phyloP scores from a whole-genome alignment of 2,797 vertebrate species.

The Neopelma chrysocephalum region DNA sequence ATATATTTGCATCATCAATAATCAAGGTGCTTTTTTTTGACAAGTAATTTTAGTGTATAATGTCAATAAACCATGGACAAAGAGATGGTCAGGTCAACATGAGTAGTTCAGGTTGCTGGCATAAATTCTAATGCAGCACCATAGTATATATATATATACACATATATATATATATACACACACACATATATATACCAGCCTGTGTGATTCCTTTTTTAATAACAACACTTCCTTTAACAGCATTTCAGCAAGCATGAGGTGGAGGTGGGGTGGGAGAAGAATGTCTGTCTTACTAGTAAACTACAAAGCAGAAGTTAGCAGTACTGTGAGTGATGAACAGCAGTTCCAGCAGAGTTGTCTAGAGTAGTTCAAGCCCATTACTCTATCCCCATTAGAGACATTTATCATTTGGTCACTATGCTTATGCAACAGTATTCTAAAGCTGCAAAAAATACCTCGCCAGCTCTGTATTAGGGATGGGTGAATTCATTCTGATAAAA shows the following conservation, averaged over 20 bases:
- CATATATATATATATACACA: no score
- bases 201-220: not conserved
- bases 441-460: not conserved
- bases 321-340: not conserved
- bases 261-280: not conserved
- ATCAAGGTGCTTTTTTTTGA: not conserved
- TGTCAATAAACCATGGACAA: not conserved
- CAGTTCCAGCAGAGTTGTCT: not conserved
- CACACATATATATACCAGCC: no score
- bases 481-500: slow-evolving; percentile 48
- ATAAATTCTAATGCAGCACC: not conserved
- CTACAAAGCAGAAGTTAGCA: not conserved
- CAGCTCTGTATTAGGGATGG: slow-evolving; percentile 39
- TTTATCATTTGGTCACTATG: slow-evolving; percentile 66
- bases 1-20: slow-evolving; percentile 48
- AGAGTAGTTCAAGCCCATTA: slow-evolving; percentile 35
- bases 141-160: no score
- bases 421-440: slow-evolving; percentile 53
- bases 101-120: not conserved
- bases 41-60: not conserved
- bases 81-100: not conserved
- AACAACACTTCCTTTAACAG: not conserved
- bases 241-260: not conserved
- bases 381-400: slow-evolving; percentile 28
- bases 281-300: not conserved